These are phyloP conservation scores for Mormyrus hasselquistii DNA, from an alignment of 2,797 vertebrate species.

Conservation along the genomic window DNA sequence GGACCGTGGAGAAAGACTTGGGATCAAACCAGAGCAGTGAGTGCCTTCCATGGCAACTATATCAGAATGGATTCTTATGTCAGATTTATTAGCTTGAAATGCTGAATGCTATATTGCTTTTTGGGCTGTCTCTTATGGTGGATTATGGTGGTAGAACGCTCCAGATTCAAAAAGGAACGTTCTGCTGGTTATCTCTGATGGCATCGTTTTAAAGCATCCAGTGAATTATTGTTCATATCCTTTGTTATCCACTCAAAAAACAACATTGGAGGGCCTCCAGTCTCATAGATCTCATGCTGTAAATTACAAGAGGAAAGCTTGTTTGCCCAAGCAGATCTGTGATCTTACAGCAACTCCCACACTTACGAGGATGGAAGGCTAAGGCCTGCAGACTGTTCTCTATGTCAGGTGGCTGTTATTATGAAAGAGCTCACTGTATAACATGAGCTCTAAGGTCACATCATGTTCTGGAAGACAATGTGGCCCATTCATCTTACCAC, in stretches of 20 bases:
- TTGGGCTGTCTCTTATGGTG: not conserved
- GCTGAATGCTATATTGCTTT: not conserved
- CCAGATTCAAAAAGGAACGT: not conserved
- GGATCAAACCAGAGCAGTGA: conserved; percentile 87
- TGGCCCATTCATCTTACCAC: conserved; percentile 50
- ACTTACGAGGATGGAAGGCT: not conserved
- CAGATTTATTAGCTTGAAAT: not conserved
- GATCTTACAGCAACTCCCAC: not conserved
- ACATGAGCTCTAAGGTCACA: conserved; percentile 29
- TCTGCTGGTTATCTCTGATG: not conserved
- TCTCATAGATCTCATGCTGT: not conserved
- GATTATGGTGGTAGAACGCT: not conserved
- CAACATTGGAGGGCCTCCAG: not conserved
- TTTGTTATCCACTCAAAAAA: not conserved
- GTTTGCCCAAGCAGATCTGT: not conserved
- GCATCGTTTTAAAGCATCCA: not conserved
- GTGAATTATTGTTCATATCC: not conserved
- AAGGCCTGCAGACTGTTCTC: not conserved
- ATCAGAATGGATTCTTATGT: not conserved
- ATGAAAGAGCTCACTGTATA: conserved; percentile 56
- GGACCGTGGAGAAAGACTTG: conserved; percentile 88
- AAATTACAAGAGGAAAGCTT: not conserved
- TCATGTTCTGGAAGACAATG: conserved; percentile 48
- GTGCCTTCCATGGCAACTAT: conserved; percentile 27
- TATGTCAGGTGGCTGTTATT: conserved; percentile 45